These are phyloP conservation scores for Pteropus alecto DNA, from an alignment of 2,113 vertebrate genomes.

Conservation along the genomic window DNA sequence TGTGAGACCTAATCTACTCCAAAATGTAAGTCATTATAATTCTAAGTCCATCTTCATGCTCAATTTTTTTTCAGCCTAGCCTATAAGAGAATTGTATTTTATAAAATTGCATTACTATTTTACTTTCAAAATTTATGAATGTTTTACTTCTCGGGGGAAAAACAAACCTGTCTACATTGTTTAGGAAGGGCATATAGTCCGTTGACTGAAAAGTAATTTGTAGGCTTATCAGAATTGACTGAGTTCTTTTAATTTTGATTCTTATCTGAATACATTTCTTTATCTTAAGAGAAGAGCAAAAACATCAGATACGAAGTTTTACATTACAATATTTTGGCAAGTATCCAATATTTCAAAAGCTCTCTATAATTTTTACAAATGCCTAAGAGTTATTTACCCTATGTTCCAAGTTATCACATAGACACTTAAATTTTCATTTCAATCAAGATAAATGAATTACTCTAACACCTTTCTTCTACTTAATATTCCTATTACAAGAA, in stretches of 20 bases:
- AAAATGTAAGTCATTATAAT: neutral
- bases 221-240: slow-evolving; percentile 1
- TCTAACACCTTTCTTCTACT: neutral
- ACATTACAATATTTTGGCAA: slow-evolving; percentile 34
- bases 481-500: slow-evolving; percentile 10
- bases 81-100: neutral
- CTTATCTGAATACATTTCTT: slow-evolving; percentile 7
- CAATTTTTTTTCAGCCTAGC: neutral
- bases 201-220: neutral
- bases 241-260: slow-evolving; percentile 49
- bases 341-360: slow-evolving; percentile 25
- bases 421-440: slow-evolving; percentile 35
- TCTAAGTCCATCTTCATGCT: neutral
- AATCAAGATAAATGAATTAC: slow-evolving; percentile 14
- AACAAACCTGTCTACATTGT: neutral
- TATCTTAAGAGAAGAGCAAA: slow-evolving; percentile 39
- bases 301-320: slow-evolving; percentile 17
- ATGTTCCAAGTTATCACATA: neutral
- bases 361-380: slow-evolving; percentile 37
- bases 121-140: slow-evolving; percentile 22
- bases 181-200: neutral
- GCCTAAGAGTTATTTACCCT: slow-evolving; percentile 3
- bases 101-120: slow-evolving; percentile 25
- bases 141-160: neutral
- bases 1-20: neutral